Evolutionary conservation across 2,888 invertebrate genomes (phyloP).

Genomic region (Malthinus flaveolus): DNA sequence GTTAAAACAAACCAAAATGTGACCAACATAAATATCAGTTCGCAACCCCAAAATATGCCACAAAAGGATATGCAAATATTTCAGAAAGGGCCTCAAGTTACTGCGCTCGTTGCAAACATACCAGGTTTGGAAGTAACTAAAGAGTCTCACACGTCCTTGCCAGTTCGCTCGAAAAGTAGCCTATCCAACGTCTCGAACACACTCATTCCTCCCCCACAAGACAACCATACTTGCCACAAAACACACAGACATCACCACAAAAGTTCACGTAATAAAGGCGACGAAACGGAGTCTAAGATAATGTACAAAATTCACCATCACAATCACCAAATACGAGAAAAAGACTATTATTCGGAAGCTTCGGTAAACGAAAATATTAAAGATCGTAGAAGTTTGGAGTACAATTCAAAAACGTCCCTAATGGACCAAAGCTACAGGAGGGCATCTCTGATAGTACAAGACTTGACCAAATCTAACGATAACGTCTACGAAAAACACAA

Average conservation of each 20-base stretch:
- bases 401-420: slow-evolving; percentile 36
- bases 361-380: slow-evolving; percentile 54
- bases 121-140: slow-evolving; percentile 60
- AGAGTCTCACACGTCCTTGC: slow-evolving; percentile 47
- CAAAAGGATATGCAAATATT: slow-evolving; percentile 58
- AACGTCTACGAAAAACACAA: slow-evolving; percentile 50
- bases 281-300: slow-evolving; percentile 5
- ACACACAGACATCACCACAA: slow-evolving; percentile 43
- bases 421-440: slow-evolving; percentile 53
- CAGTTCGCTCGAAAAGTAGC: slow-evolving; percentile 58
- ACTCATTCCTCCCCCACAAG: slow-evolving; percentile 51
- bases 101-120: slow-evolving; percentile 69
- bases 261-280: slow-evolving; percentile 54
- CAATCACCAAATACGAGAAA: slow-evolving; percentile 47
- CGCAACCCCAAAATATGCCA: slow-evolving; percentile 53
- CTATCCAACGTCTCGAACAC: slow-evolving; percentile 61
- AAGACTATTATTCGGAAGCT: slow-evolving; percentile 64
- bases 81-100: slow-evolving; percentile 80
- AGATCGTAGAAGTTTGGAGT: slow-evolving; percentile 35
- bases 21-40: slow-evolving; percentile 72
- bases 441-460: slow-evolving; percentile 53
- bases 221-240: slow-evolving; percentile 43
- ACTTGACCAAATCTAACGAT: slow-evolving; percentile 46
- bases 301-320: slow-evolving; percentile 54
- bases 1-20: slow-evolving; percentile 67